These are phyloP conservation scores for Litoditis marina DNA, from an alignment of 2,888 invertebrate species.

Conservation along the genomic window DNA sequence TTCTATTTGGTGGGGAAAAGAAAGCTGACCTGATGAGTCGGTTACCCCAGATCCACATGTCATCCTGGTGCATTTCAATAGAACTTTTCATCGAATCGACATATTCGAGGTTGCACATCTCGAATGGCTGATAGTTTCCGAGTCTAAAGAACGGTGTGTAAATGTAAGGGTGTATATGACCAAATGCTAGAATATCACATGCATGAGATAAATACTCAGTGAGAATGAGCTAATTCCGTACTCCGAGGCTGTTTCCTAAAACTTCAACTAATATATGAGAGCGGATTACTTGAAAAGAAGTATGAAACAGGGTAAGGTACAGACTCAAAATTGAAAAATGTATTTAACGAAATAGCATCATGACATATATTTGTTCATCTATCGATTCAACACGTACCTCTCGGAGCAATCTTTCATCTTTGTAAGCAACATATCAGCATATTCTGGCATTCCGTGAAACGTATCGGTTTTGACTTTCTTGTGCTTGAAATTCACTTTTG, in stretches of 20 bases:
- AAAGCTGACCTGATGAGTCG: constrained; percentile 79
- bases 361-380: too few species aligned
- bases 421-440: constrained; percentile 66
- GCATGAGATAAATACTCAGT: too few species aligned
- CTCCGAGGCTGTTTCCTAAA: too few species aligned
- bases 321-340: too few species aligned
- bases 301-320: too few species aligned
- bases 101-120: constrained; percentile 94
- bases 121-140: constrained; percentile 66
- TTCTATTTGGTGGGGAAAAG: background rate
- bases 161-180: background rate
- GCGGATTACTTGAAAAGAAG: too few species aligned
- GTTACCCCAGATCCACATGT: constrained; percentile 99
- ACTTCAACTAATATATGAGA: background rate
- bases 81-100: constrained; percentile 76
- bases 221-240: too few species aligned
- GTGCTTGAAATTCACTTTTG: constrained; percentile 96
- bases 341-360: too few species aligned
- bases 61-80: constrained; percentile 96
- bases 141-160: constrained; percentile 12
- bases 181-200: background rate
- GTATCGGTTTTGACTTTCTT: constrained; percentile 68
- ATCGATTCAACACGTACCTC: too few species aligned
- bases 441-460: constrained; percentile 68
- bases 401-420: constrained; percentile 41